Percentiles rank a stretch among this genome's conserved stretches.
phyloP scores from a whole-genome alignment of 2,113 vertebrate genomes.

The Chroicocephalus ridibundus region DNA sequence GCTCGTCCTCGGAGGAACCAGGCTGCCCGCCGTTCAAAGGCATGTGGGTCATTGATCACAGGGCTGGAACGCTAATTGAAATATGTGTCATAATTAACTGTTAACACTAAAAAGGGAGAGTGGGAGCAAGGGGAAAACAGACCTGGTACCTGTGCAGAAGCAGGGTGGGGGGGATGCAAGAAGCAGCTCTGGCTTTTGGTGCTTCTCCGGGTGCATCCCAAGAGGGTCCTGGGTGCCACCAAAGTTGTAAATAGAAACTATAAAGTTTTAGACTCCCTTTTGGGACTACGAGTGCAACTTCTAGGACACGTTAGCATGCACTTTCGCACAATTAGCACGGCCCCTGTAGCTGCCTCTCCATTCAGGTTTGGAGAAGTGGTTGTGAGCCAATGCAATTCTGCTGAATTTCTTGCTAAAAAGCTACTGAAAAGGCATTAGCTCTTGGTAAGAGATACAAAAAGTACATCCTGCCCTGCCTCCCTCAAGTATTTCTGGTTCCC shows the following conservation, averaged over 20 bases:
- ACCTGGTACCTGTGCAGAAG: not conserved
- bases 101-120: not conserved
- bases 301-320: not conserved
- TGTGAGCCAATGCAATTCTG: not conserved
- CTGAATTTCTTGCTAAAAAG: slow-evolving; percentile 65
- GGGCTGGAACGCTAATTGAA: slow-evolving; percentile 8
- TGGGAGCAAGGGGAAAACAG: not conserved
- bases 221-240: not conserved
- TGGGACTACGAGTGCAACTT: not conserved
- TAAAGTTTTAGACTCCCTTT: not conserved
- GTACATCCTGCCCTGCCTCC: slow-evolving; percentile 70
- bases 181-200: not conserved
- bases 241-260: not conserved
- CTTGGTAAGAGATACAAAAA: slow-evolving; percentile 55
- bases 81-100: not conserved
- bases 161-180: not conserved
- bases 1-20: not conserved
- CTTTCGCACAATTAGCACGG: slow-evolving; percentile 14
- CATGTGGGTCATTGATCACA: not conserved
- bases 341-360: slow-evolving; percentile 26
- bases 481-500: slow-evolving; percentile 69
- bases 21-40: not conserved
- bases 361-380: slow-evolving; percentile 65
- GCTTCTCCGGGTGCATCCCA: not conserved
- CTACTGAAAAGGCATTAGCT: slow-evolving; percentile 54